Conservation (phyloP, 1,140 invertebrate genomes). For the Drosophila obscura region DNA sequence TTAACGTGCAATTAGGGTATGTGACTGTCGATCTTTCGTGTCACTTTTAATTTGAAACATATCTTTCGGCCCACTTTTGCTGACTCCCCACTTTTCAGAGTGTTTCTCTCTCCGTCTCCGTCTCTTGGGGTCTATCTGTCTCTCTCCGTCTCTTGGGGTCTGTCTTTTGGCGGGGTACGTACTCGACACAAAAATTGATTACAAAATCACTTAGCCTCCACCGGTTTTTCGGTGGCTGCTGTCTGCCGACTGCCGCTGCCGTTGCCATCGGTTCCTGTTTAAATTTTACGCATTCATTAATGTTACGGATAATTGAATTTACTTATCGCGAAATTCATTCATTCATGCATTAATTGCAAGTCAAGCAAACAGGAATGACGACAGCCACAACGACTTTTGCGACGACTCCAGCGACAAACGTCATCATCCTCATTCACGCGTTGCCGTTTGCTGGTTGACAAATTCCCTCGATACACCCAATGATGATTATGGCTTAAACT, state of each 20-base stretch:
- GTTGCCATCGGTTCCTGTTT: constrained; percentile 56
- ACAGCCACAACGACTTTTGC: constrained; percentile 1
- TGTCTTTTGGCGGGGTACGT: constrained; percentile 1
- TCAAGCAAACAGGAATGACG: constrained; percentile 32
- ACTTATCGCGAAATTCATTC: constrained; percentile 79
- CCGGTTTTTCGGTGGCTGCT: constrained; percentile 35
- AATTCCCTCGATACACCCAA: constrained; percentile 26
- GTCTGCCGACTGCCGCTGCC: too few relatives aligned
- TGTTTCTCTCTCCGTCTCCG: not conserved
- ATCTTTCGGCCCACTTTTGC: not conserved
- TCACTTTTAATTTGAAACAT: not conserved
- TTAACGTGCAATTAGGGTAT: too few relatives aligned
- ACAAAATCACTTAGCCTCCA: constrained; percentile 62
- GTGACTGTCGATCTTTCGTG: not conserved
- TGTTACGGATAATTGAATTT: constrained; percentile 80
- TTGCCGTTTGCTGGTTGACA: constrained; percentile 29
- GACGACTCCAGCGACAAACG: constrained; percentile 10
- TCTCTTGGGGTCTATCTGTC: constrained; percentile 6
- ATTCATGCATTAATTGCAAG: constrained; percentile 67
- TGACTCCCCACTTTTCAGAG: constrained; percentile 38
- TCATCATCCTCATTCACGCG: constrained; percentile 5
- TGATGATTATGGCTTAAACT: constrained; percentile 36
- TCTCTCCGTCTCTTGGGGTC: not conserved
- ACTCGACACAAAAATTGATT: constrained; percentile 58
- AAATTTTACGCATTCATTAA: constrained; percentile 81